Evolutionary conservation across 1,140 invertebrate genomes (phyloP).

Genomic region (Oryctes rhinoceros): DNA sequence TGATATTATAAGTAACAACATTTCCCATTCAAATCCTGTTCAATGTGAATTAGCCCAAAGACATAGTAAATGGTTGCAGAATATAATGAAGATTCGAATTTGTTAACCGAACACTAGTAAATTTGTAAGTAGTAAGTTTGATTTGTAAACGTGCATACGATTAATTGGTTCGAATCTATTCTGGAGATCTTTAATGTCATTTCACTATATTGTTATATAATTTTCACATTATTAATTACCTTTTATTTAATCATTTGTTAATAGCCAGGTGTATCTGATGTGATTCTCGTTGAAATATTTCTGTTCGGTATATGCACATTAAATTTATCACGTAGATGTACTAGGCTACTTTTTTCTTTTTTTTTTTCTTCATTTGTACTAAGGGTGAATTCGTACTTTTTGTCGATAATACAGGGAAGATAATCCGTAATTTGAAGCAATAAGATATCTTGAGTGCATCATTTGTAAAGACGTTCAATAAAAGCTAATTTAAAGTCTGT

Average conservation of each 20-base stretch:
- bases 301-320: background rate
- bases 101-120: background rate
- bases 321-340: background rate
- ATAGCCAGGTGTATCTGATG: no score
- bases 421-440: background rate
- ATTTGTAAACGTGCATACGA: no score
- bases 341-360: no score
- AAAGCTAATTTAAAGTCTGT: background rate
- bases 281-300: no score
- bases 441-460: background rate
- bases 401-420: background rate
- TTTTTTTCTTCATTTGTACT: no score
- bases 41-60: conserved; percentile 49
- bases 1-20: conserved; percentile 47
- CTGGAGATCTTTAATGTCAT: no score
- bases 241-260: no score
- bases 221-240: no score
- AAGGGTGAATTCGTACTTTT: background rate
- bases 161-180: no score
- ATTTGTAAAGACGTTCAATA: background rate
- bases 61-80: conserved; percentile 53
- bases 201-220: no score
- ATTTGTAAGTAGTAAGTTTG: no score
- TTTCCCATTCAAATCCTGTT: conserved; percentile 31
- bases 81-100: conserved; percentile 41